Conservation (phyloP, 2,113 vertebrate genomes). For the Bostrychus sinensis region DNA sequence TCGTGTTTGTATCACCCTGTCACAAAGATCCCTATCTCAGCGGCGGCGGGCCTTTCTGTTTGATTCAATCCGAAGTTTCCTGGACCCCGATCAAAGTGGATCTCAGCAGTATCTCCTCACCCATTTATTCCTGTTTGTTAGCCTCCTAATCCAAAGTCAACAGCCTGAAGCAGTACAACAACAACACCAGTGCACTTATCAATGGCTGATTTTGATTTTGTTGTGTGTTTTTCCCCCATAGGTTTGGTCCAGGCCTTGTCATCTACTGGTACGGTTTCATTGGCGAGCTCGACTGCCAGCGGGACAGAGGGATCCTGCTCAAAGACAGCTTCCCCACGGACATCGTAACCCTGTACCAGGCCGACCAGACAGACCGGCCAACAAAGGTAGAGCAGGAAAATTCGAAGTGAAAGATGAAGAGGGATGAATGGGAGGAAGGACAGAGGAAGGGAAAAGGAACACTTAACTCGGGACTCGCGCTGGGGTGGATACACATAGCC, state of each 20-base stretch:
- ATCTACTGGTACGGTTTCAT: slow-evolving; percentile 99
- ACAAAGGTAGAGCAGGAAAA: slow-evolving; percentile 1
- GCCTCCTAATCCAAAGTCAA: slow-evolving; percentile 35
- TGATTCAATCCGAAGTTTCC: slow-evolving; percentile 69
- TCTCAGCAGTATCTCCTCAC: slow-evolving; percentile 26
- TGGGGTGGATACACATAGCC: slow-evolving; percentile 80
- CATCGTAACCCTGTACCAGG: slow-evolving; percentile 87
- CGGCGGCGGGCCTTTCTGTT: slow-evolving; percentile 57
- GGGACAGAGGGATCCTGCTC: slow-evolving; percentile 93
- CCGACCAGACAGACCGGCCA: slow-evolving; percentile 59
- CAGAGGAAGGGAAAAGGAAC: slow-evolving; percentile 46
- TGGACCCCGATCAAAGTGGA: slow-evolving; percentile 71
- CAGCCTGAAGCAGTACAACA: slow-evolving; percentile 23
- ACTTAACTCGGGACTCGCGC: slow-evolving; percentile 45
- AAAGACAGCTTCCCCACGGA: slow-evolving; percentile 95
- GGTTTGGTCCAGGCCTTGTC: slow-evolving; percentile 96
- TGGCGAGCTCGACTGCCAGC: slow-evolving; percentile 93
- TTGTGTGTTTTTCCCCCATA: slow-evolving; percentile 58
- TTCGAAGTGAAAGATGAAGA: slow-evolving; percentile 14
- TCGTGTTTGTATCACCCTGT: slow-evolving; percentile 66
- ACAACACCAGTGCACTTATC: slow-evolving; percentile 17
- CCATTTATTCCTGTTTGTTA: slow-evolving; percentile 19
- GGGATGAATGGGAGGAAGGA: slow-evolving; percentile 49
- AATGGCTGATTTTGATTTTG: slow-evolving; percentile 8
- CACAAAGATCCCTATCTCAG: slow-evolving; percentile 65